Evolutionary conservation across 2,797 vertebrate genomes (phyloP).

Genomic region (Poecilia gillii): DNA sequence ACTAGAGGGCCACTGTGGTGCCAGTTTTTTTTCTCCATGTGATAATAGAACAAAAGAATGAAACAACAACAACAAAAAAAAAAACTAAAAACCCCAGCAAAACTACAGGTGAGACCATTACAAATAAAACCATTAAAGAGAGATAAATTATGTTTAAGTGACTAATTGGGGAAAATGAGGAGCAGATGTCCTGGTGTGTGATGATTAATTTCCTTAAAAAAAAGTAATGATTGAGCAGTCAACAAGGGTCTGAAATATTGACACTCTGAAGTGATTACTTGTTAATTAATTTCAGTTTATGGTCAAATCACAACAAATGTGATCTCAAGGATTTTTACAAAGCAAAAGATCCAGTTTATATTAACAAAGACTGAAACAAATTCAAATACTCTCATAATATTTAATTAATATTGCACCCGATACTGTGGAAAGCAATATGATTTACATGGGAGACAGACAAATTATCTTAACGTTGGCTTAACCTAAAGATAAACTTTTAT

Average conservation of each 20-base stretch:
- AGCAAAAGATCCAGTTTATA: background rate
- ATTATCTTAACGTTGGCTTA: background rate
- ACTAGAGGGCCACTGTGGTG: background rate
- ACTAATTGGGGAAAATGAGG: background rate
- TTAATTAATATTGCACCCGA: background rate
- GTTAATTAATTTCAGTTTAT: background rate
- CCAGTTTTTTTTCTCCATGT: background rate
- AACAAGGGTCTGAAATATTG: background rate
- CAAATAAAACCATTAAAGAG: constrained; percentile 14
- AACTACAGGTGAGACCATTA: background rate
- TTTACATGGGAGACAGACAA: background rate
- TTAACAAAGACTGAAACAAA: background rate
- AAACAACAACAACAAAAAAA: too few species aligned
- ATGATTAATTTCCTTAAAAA: background rate
- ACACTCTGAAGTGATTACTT: too few species aligned
- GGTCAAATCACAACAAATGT: background rate
- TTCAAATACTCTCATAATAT: background rate
- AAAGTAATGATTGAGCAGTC: background rate
- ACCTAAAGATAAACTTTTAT: background rate
- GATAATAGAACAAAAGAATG: background rate
- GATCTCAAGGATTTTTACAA: background rate
- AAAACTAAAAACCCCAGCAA: too few species aligned
- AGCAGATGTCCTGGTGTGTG: constrained; percentile 12
- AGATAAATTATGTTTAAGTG: constrained; percentile 9
- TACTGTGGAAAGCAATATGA: background rate